Evolutionary conservation across 2,113 vertebrate species (phyloP), one percentile per base, ranked within the genome.

Genomic region (Indri indri): DNA sequence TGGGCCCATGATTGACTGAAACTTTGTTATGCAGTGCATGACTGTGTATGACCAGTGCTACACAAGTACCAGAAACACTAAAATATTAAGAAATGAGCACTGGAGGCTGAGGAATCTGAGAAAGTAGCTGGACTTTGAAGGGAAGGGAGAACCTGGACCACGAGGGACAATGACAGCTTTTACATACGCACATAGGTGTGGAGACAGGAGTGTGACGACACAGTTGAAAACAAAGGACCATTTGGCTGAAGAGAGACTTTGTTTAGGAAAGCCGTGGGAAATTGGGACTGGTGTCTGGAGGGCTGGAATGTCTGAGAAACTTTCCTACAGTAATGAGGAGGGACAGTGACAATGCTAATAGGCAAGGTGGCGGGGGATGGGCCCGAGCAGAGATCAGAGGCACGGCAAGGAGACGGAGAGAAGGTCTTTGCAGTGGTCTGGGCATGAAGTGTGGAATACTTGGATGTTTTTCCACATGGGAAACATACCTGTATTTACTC

Each of bases 131-230:
- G 16, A 27, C 68, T 52, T 68, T n/a, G 14, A 81, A 77, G 14
- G 63, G 34, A 70, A 65, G 23, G 6, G 40, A 59, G 11, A 79
- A 50, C 4, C 3, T 23, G 32, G 47, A 11, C 42, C 18, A 23
- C 17, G 11, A 83, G 57, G 59, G 30, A n/a, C 2, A 8, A 8
- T 57, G 32, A 70, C 34, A 18, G 16, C 27, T 40, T 50, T 25
- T 66, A 23, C 17, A 3, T 8, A 13, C 3, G 57, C 22, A 1
- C 6, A 3, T 17, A 23, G 42, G 42, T n/a, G 2, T 25, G 37
- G 66, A 17, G 54, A n/a, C 18, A 13, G 32, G 52, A 74, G 40
- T 12, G 34, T 30, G 45, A 47, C 1, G 17, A 74, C 1, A 3
- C 45, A 47, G 52, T 59, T 27, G 71, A 54, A 91, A 71, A 88